Evolutionary conservation across 2,888 invertebrate genomes (phyloP).

Genomic region (Drosophila aldrichi): DNA sequence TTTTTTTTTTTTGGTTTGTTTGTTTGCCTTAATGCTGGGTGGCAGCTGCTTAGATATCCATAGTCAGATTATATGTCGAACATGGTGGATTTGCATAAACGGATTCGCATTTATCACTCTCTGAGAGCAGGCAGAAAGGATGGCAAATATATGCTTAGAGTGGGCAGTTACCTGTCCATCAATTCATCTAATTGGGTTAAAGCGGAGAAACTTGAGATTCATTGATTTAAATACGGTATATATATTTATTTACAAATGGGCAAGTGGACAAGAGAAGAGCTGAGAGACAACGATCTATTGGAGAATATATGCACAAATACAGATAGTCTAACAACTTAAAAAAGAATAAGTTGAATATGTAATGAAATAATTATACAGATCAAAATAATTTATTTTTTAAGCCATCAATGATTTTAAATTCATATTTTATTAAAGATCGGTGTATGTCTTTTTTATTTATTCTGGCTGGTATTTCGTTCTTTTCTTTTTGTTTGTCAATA

Average conservation of each 20-base stretch:
- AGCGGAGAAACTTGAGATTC: neutral
- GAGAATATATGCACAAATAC: neutral
- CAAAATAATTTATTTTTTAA: too few relatives aligned
- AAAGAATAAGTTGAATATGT: too few relatives aligned
- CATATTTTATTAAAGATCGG: too few relatives aligned
- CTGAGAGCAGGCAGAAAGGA: slow-evolving; percentile 31
- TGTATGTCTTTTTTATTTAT: too few relatives aligned
- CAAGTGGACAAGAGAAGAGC: neutral
- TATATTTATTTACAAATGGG: neutral
- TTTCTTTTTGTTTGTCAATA: too few relatives aligned
- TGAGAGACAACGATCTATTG: neutral
- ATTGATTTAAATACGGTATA: neutral
- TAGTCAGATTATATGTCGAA: slow-evolving; percentile 36
- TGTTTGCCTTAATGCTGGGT: slow-evolving; percentile 29
- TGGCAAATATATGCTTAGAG: slow-evolving; percentile 19
- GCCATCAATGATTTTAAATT: too few relatives aligned
- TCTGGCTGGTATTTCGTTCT: too few relatives aligned
- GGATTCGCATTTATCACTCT: slow-evolving; percentile 35
- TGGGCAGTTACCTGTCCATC: slow-evolving; percentile 23
- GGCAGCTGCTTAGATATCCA: slow-evolving; percentile 46
- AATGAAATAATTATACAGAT: too few relatives aligned
- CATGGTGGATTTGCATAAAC: slow-evolving; percentile 45
- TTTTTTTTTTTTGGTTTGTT: too few relatives aligned
- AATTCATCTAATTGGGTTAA: slow-evolving; percentile 27
- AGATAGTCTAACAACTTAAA: neutral